phyloP scores from a whole-genome alignment of 2,113 vertebrate genomes.

The Chaetorhynchus papuensis region DNA sequence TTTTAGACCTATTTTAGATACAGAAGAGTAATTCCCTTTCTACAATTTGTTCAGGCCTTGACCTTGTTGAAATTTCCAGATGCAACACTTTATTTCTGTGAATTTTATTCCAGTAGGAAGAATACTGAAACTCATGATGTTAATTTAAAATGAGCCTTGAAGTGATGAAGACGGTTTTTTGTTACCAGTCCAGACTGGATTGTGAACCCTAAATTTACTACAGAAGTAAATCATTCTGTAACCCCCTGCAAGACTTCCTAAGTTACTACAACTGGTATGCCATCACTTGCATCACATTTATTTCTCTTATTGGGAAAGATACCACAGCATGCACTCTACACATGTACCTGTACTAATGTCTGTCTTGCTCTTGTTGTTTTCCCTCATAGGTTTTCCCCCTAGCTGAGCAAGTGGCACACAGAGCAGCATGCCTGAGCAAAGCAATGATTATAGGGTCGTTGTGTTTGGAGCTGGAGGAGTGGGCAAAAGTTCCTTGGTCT shows the following conservation, averaged over 20 bases:
- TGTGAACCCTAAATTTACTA: neutral
- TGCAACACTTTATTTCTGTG: neutral
- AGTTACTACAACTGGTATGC: neutral
- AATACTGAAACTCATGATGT: neutral
- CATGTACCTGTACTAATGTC: neutral
- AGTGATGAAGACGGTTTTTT: neutral
- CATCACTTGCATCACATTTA: neutral
- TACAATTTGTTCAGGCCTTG: neutral
- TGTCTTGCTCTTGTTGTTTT: neutral
- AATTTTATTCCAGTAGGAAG: neutral
- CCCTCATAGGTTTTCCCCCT: constrained; percentile 27
- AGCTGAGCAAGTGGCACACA: neutral
- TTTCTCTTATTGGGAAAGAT: neutral
- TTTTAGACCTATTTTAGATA: neutral
- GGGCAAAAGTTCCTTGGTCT: constrained; percentile 81
- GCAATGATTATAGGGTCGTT: constrained; percentile 82
- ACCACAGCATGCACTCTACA: neutral
- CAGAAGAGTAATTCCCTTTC: neutral
- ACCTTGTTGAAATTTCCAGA: neutral
- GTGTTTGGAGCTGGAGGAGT: constrained; percentile 83
- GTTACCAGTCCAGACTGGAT: neutral
- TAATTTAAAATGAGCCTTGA: neutral
- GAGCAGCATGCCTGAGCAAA: constrained; percentile 80
- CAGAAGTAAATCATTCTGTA: neutral
- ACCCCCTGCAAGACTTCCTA: neutral